phyloP scores from a whole-genome alignment of 2,113 vertebrate species.

The Falco punctatus region DNA sequence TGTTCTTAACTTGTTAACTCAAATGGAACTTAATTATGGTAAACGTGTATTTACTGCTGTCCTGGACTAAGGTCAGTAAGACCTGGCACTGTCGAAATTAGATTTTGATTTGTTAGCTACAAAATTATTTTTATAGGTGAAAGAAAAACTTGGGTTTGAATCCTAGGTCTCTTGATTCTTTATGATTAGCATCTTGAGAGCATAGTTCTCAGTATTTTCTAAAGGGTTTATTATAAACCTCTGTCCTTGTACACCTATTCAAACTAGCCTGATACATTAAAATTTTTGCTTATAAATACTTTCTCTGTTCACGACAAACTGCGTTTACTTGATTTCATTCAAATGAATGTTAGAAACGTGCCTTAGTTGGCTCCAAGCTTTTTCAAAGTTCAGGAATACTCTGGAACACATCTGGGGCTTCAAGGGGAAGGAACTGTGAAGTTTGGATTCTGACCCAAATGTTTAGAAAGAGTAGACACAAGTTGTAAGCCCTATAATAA shows the following conservation, averaged over 20 bases:
- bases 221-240: background rate
- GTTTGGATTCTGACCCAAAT: background rate
- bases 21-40: background rate
- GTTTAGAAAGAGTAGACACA: background rate
- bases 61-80: conserved; percentile 36
- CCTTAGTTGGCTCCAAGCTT: background rate
- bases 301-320: background rate
- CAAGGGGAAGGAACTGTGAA: background rate
- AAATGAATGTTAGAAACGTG: background rate
- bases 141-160: conserved; percentile 6
- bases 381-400: background rate
- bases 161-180: background rate
- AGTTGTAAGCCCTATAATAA: background rate
- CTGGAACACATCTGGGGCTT: background rate
- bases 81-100: conserved; percentile 24
- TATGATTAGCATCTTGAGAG: background rate
- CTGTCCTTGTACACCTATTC: background rate
- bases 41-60: conserved; percentile 40
- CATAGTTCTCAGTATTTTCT: background rate
- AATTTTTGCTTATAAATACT: background rate
- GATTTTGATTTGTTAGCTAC: conserved; percentile 21
- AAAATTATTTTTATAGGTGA: background rate
- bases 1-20: conserved; percentile 4
- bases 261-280: background rate
- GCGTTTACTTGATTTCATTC: background rate